Percentiles rank a stretch among this genome's conserved stretches.
Conservation (phyloP, 2,888 invertebrate genomes). For the Sminthurides aquaticus region DNA sequence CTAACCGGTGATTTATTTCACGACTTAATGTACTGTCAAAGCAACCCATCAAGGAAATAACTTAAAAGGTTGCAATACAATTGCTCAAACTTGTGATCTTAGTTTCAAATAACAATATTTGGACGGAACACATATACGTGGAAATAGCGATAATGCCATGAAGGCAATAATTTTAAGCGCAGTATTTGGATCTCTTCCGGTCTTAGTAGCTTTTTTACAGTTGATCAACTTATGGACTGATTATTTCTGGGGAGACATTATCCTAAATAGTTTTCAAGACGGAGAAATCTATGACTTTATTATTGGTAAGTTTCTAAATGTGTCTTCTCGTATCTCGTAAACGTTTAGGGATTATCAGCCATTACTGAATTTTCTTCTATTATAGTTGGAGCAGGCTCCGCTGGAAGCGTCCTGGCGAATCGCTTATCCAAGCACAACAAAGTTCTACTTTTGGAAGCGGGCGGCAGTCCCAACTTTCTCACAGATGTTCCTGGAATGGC, state of each 20-base stretch:
- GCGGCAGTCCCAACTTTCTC: constrained; percentile 31
- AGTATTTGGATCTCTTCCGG: constrained; percentile 8
- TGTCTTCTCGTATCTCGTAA: too few species aligned
- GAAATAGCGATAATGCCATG: too few species aligned
- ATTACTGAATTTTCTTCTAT: too few species aligned
- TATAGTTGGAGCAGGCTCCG: constrained; percentile 37
- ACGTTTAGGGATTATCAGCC: too few species aligned
- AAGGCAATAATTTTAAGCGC: background rate
- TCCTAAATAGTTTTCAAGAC: constrained; percentile 6
- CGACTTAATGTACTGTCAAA: too few species aligned
- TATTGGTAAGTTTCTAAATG: constrained; percentile 8
- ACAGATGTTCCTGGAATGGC: constrained; percentile 31
- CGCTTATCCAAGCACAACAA: constrained; percentile 34
- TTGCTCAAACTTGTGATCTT: too few species aligned
- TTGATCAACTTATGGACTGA: constrained; percentile 8
- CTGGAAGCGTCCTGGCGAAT: constrained; percentile 32
- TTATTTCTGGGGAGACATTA: constrained; percentile 6
- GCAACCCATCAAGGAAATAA: too few species aligned
- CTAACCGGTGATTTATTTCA: too few species aligned
- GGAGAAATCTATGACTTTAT: constrained; percentile 17
- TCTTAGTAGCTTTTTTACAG: constrained; percentile 14
- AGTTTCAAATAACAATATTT: too few species aligned
- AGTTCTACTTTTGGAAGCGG: constrained; percentile 33
- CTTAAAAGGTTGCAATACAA: too few species aligned
- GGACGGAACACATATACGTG: too few species aligned